These are phyloP conservation scores for Pseudonaja textilis DNA, from an alignment of 2,113 vertebrate genomes.

Conservation along the genomic window DNA sequence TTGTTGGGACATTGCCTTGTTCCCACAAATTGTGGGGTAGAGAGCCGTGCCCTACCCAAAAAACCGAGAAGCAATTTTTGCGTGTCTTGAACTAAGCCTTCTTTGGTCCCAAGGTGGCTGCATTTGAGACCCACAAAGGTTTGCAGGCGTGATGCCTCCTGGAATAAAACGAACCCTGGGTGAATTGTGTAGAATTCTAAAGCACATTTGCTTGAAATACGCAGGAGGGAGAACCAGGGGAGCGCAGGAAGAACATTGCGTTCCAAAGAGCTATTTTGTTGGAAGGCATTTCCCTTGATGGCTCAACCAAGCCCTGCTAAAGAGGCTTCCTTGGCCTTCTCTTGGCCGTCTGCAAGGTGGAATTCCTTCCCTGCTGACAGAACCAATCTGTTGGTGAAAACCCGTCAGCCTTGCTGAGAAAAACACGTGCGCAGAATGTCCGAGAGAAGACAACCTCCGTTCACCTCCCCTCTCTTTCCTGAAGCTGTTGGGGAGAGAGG, in stretches of 20 bases:
- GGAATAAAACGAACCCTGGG: background rate
- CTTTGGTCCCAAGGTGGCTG: background rate
- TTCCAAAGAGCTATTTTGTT: no score
- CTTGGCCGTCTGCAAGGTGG: background rate
- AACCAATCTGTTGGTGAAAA: background rate
- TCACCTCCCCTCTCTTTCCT: background rate
- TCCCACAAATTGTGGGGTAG: background rate
- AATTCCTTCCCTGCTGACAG: background rate
- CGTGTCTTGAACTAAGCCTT: background rate
- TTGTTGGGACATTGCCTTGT: background rate
- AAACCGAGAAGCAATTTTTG: background rate
- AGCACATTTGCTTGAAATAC: background rate
- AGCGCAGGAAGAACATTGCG: background rate
- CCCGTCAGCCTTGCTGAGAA: background rate
- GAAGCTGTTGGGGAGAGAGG: background rate
- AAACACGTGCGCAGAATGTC: background rate
- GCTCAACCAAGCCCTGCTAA: background rate
- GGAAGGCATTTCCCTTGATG: conserved; percentile 2
- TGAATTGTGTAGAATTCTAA: background rate
- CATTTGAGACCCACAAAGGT: background rate
- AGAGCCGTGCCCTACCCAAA: background rate
- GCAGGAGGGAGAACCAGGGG: background rate
- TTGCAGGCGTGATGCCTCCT: background rate
- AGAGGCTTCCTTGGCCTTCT: background rate
- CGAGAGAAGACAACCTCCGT: background rate